A percentile compares a stretch with the other conserved stretches of the same genome.
phyloP scores from a whole-genome alignment of 2,888 invertebrate species.

The Heliothis peltigera region DNA sequence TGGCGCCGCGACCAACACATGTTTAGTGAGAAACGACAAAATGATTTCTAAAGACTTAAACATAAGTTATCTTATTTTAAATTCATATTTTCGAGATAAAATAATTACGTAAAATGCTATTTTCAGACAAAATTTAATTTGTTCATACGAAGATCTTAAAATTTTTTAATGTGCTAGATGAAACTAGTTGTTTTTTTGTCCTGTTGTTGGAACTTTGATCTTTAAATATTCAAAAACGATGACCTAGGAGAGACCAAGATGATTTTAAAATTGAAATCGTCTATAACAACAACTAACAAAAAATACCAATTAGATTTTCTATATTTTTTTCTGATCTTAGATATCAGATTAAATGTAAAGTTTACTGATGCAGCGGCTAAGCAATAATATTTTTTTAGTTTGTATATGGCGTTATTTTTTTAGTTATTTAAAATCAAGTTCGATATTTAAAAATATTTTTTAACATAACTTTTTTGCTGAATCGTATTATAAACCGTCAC shows the following conservation, averaged over 20 bases:
- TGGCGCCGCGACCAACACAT: constrained; percentile 21
- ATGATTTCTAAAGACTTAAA: neutral
- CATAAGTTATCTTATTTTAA: neutral
- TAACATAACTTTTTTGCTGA: neutral
- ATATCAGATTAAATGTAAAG: no score
- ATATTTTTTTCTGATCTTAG: no score
- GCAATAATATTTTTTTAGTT: neutral
- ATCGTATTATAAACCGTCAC: constrained; percentile 23
- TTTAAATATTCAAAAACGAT: constrained; percentile 1
- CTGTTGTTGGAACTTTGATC: neutral
- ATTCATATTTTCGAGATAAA: no score
- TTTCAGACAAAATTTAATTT: no score
- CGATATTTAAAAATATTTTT: neutral
- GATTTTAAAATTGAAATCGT: neutral
- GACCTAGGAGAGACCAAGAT: neutral
- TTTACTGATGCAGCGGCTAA: neutral
- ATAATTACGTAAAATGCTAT: no score
- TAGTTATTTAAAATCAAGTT: no score
- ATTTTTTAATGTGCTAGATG: neutral
- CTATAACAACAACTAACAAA: neutral
- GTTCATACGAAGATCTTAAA: no score
- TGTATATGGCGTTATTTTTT: neutral
- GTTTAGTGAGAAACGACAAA: constrained; percentile 17
- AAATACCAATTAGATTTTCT: neutral
- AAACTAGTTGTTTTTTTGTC: neutral